phyloP scores from a whole-genome alignment of 2,888 invertebrate genomes.

The Pterobdella sp. region DNA sequence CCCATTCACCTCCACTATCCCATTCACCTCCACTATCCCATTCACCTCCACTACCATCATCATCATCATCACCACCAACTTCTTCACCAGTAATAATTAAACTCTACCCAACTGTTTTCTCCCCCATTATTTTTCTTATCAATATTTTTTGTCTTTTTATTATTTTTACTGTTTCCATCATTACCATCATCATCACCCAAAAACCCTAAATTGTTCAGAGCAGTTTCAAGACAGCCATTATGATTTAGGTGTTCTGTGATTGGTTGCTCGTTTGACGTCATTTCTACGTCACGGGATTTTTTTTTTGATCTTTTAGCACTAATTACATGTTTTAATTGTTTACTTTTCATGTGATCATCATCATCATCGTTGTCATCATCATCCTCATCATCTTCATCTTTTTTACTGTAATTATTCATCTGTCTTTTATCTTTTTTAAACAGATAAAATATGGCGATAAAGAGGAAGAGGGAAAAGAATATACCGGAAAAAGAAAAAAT shows the following conservation, averaged over 20 bases:
- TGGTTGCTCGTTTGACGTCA: background rate
- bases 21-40: background rate
- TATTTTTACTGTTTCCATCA: background rate
- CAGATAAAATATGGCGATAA: constrained; percentile 9
- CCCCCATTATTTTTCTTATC: background rate
- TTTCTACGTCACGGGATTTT: background rate
- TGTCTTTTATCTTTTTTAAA: background rate
- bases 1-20: background rate
- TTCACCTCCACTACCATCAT: background rate
- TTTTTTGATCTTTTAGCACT: background rate
- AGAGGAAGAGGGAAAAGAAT: constrained; percentile 8
- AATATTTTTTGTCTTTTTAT: background rate
- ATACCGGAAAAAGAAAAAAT: constrained; percentile 12
- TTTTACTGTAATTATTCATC: background rate
- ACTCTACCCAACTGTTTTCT: background rate
- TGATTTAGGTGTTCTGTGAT: background rate
- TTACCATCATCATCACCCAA: background rate
- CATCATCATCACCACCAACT: background rate
- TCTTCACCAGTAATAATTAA: constrained; percentile 8
- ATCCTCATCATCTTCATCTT: background rate
- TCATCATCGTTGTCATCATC: constrained; percentile 8
- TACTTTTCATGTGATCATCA: background rate
- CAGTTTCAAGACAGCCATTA: background rate
- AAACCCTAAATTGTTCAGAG: background rate
- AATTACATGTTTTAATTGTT: background rate